phyloP scores from a whole-genome alignment of 2,797 vertebrate genomes.

The Pantherophis vulpinus region DNA sequence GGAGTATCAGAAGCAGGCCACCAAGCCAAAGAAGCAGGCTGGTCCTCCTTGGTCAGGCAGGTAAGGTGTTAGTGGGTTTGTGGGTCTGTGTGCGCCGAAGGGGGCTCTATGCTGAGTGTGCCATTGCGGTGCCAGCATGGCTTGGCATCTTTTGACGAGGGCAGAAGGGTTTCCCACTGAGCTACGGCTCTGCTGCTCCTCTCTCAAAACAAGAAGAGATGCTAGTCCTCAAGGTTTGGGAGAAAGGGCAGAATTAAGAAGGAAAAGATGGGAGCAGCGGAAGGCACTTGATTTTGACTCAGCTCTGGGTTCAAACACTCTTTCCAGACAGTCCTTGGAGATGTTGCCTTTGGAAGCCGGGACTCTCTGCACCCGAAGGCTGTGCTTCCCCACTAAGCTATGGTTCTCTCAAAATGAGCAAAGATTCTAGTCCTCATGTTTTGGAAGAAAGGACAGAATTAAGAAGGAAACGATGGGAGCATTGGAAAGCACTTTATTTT shows the following conservation, averaged over 20 bases:
- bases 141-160: not conserved
- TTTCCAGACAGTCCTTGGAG: not conserved
- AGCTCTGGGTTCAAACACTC: not conserved
- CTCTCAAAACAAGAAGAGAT: not conserved
- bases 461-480: not conserved
- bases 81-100: not conserved
- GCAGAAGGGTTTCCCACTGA: not conserved
- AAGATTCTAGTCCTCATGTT: not conserved
- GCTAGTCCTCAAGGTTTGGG: not conserved
- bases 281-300: not conserved
- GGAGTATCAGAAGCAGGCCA: conserved; percentile 78
- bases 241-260: not conserved
- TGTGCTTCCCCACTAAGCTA: not conserved
- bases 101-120: not conserved
- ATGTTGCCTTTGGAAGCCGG: not conserved
- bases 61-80: conserved; percentile 56
- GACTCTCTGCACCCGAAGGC: not conserved
- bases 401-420: not conserved
- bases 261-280: not conserved
- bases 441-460: not conserved
- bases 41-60: conserved; percentile 76
- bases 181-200: not conserved
- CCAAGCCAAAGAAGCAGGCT: conserved; percentile 72
- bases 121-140: not conserved
- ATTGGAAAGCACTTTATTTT: not conserved